Base-by-base conservation (phyloP, 1,140 invertebrate genomes). In the Coelopa frigida region DNA sequence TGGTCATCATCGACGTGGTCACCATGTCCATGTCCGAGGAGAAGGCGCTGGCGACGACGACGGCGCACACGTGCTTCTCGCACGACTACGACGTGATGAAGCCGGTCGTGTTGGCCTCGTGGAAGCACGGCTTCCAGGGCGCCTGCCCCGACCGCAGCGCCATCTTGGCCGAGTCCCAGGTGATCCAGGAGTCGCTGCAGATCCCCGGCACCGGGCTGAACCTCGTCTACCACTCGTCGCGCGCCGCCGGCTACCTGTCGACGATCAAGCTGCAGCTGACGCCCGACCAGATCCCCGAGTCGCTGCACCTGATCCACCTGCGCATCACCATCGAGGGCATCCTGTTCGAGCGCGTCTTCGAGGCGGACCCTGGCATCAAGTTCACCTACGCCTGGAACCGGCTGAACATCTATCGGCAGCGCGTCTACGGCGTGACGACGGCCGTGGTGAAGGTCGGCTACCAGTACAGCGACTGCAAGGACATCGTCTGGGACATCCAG, bases 301-400 rank as follows among this genome's bases (percentile, higher is more conserved):
- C 87, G 0, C 71, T 97, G 10, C 84, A 84, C 49, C 69, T 91
- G 1, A 92, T 97, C 43, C 89, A 95, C 64, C 72, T 97, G 22
- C 74, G 85, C 48, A 95, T 94, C 27, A 91, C 88, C 1, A 93
- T 98, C 43, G 91, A 97, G 70, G 95, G 95, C 12, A 90, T 90
- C 36, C 72, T 93, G 0, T 93, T 94, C 57, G 87, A 96, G 59
- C 92, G 91, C 61, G 81, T 80, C 0, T 96, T 98, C 62, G 94
- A 97, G 70, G 94, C 94, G 1, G 92, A 96, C 72, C 89, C 91
- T 2, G 82, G 90, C 8, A 92, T 98, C 35, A 95, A 94, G 65
- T 96, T 93, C 62, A 95, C 92, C 0, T 98, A 94, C 63, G 84
- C 91, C 1, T 98, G 94, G 95, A 94, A 97, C 63, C 77, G 93